These are phyloP conservation scores for Tylochromis polylepis DNA, from an alignment of 2,113 vertebrate genomes.

Conservation along the genomic window DNA sequence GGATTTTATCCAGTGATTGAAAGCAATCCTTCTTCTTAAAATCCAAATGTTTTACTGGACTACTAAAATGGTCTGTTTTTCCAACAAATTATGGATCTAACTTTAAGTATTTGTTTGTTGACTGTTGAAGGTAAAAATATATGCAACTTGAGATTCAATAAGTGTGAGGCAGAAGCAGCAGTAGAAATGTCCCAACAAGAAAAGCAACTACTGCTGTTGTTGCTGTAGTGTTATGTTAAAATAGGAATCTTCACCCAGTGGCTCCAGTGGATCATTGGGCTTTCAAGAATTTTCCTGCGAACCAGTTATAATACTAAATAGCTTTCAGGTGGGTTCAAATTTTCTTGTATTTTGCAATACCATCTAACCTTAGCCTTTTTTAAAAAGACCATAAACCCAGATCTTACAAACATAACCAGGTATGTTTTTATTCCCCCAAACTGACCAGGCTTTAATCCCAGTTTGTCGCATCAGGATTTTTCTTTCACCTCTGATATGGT, in stretches of 20 bases:
- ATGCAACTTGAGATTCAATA: not conserved
- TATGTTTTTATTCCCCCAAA: not conserved
- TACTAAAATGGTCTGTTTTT: not conserved
- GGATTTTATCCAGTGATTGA: not conserved
- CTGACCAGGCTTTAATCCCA: not conserved
- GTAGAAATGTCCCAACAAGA: not conserved
- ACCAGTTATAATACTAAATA: not conserved
- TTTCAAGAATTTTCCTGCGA: not conserved
- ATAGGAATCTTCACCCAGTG: not conserved
- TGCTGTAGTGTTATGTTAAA: not conserved
- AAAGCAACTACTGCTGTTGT: not conserved
- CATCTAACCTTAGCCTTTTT: not conserved
- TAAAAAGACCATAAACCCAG: rapidly evolving
- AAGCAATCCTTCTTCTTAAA: not conserved
- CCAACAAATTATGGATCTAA: not conserved
- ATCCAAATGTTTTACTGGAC: not conserved
- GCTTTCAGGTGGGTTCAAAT: not conserved
- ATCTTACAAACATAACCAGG: not conserved
- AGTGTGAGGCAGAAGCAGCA: not conserved
- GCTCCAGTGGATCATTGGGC: not conserved
- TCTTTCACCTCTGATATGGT: not conserved
- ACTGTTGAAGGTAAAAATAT: not conserved
- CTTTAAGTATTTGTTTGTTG: not conserved
- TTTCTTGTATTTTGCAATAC: not conserved
- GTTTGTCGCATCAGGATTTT: not conserved